Evolutionary conservation across 1,140 invertebrate species (phyloP).

Genomic region (Ceratina calcarata): DNA sequence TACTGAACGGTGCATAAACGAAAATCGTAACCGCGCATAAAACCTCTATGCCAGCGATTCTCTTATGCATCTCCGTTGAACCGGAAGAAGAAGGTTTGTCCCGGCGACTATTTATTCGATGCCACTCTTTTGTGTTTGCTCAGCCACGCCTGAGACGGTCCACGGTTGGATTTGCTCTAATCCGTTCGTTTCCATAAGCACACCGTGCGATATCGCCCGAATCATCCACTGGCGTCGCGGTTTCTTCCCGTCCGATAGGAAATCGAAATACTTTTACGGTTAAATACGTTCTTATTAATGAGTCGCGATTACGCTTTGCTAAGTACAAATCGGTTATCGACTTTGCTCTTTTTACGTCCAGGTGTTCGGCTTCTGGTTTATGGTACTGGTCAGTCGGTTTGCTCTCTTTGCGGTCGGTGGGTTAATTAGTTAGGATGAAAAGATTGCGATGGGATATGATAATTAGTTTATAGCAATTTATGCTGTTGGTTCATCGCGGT

Average conservation of each 20-base stretch:
- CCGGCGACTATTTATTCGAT: conserved; percentile 44
- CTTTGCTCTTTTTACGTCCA: not conserved
- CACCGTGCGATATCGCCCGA: conserved; percentile 48
- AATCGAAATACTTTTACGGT: not conserved
- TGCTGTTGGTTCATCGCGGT: not conserved
- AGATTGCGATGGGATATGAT: not conserved
- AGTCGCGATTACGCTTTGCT: not conserved
- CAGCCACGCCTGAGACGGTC: conserved; percentile 63
- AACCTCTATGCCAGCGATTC: conserved; percentile 2
- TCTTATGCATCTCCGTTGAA: conserved; percentile 51
- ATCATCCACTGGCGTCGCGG: conserved; percentile 57
- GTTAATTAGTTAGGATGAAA: not conserved
- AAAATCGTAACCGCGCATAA: conserved; percentile 14
- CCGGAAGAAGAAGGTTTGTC: conserved; percentile 49
- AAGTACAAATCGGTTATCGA: not conserved
- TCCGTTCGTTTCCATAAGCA: conserved; percentile 58
- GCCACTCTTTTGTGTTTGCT: conserved; percentile 63
- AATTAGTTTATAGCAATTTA: not conserved
- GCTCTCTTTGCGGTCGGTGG: not conserved
- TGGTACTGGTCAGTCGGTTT: not conserved
- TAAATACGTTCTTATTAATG: not conserved
- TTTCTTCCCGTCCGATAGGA: not conserved
- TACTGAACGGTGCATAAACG: conserved; percentile 27
- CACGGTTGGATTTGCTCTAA: conserved; percentile 44
- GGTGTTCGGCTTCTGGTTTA: not conserved